Conservation (phyloP, 2,113 vertebrate genomes). For the Brachirus orientalis region DNA sequence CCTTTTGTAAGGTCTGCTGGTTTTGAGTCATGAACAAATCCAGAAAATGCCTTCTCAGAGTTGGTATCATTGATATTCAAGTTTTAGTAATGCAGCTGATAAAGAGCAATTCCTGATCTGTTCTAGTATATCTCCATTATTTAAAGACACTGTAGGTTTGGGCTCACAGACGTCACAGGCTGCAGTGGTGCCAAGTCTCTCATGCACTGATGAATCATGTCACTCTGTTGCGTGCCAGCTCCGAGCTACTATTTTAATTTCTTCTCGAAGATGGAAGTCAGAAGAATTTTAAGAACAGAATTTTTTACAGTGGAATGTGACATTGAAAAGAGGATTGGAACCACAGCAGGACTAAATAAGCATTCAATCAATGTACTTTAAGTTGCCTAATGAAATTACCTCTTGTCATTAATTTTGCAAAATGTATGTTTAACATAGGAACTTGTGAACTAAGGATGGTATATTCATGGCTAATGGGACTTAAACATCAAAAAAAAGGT, state of each 20-base stretch:
- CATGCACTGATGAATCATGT: slow-evolving; percentile 47
- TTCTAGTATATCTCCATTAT: slow-evolving; percentile 37
- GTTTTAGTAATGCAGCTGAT: slow-evolving; percentile 19
- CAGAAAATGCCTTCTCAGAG: slow-evolving; percentile 1
- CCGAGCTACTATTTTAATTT: slow-evolving; percentile 40
- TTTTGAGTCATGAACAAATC: slow-evolving; percentile 16
- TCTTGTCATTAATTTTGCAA: no score
- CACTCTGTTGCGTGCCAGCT: slow-evolving; percentile 3
- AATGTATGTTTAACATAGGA: no score
- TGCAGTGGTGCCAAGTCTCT: slow-evolving; percentile 39
- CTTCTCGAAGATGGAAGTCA: slow-evolving; percentile 1
- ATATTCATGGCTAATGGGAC: no score
- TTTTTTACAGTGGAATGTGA: slow-evolving; percentile 14
- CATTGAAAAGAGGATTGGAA: background rate
- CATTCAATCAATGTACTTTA: no score
- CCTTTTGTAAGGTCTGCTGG: background rate
- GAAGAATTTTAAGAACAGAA: slow-evolving; percentile 12
- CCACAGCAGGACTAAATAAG: no score
- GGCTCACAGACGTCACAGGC: slow-evolving; percentile 46
- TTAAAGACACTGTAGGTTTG: slow-evolving; percentile 49
- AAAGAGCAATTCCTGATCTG: slow-evolving; percentile 13
- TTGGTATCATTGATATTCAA: background rate
- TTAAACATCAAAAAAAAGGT: no score
- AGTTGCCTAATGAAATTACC: no score
- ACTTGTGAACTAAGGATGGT: no score